phyloP scores from a whole-genome alignment of 23 tunicate species.

The Botrylloides violaceus region DNA sequence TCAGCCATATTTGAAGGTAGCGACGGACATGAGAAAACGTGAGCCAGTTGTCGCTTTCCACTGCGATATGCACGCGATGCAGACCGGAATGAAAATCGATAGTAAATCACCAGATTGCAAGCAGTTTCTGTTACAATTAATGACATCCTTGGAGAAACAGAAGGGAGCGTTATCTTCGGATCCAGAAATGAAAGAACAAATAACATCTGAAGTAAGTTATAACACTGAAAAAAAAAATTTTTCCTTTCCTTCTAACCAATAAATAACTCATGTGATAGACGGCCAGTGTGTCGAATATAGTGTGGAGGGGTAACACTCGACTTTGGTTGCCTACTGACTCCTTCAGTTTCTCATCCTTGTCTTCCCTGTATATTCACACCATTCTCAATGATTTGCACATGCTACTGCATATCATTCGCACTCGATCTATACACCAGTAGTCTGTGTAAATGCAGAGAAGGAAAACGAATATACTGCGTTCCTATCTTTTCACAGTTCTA shows the following conservation, averaged over 20 bases:
- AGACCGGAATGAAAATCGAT: slow-evolving; percentile 49
- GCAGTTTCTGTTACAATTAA: slow-evolving; percentile 29
- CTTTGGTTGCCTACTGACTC: too few relatives aligned
- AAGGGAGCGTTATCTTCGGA: slow-evolving; percentile 26
- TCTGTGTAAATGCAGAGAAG: too few relatives aligned
- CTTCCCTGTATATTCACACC: too few relatives aligned
- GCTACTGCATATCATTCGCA: too few relatives aligned
- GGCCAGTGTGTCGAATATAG: too few relatives aligned
- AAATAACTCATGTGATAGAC: too few relatives aligned
- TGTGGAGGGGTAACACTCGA: too few relatives aligned
- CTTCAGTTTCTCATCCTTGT: too few relatives aligned
- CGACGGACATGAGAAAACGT: slow-evolving; percentile 33
- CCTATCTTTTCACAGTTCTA: too few relatives aligned
- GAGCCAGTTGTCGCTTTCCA: slow-evolving; percentile 60
- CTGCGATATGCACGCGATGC: slow-evolving; percentile 58
- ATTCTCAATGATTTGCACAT: too few relatives aligned
- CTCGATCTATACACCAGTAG: too few relatives aligned
- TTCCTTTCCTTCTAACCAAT: neutral
- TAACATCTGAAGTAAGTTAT: slow-evolving; percentile 35
- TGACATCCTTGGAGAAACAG: slow-evolving; percentile 50
- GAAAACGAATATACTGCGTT: too few relatives aligned
- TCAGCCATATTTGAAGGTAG: slow-evolving; percentile 55
- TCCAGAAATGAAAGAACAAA: slow-evolving; percentile 36
- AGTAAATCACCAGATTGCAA: slow-evolving; percentile 45
- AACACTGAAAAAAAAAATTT: neutral